Evolutionary conservation across 2,888 invertebrate genomes (phyloP), one percentile per base, ranked within the genome.

Genomic region (Heliconius ethilla): DNA sequence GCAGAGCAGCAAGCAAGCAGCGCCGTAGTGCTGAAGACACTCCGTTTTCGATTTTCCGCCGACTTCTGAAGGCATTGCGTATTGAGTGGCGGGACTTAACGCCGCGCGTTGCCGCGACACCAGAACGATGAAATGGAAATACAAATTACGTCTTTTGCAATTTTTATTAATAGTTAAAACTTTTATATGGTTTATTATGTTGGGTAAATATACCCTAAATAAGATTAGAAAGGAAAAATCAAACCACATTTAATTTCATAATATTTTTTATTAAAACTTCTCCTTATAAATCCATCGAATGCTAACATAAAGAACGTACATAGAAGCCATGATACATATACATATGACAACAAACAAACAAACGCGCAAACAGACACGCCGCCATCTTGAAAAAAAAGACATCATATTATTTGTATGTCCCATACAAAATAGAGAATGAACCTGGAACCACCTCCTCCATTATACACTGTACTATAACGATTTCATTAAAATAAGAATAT

Each of bases 251-350:
- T 86, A 90, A 90, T 92, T 93, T 92, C 88, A 89, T 91, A 89
- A 87, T 89, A 89, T 92, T 92, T 93, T 93, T 93, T 91, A 92
- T 93, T 92, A 92, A 93, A 94, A 91, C 91, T 93, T 93, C 91
- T 93, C 90, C 93, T 92, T 93, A 93, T 90, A 93, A 94, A 93
- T 93, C 92, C 93, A 93, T 93, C 91, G 93, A 92, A 91, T 88
- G 92, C 92, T 93, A 94, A 93, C 92, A 90, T 92, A 92, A 90
- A 88, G 86, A 92, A 92, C 91, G 89, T 91, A 93, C 89, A 91
- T 90, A 91, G 89, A 92, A 93, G 93, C 93, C 89, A 89, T 89
- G 89, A 88, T 87, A 89, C 85, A 88, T 87, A 87, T 82, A 85
- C 83, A 83, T 82, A 83, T 84, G 79, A 79, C 86, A 86, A 86